phyloP scores from a whole-genome alignment of 2,888 invertebrate genomes.

The Eumerus sabulonum region DNA sequence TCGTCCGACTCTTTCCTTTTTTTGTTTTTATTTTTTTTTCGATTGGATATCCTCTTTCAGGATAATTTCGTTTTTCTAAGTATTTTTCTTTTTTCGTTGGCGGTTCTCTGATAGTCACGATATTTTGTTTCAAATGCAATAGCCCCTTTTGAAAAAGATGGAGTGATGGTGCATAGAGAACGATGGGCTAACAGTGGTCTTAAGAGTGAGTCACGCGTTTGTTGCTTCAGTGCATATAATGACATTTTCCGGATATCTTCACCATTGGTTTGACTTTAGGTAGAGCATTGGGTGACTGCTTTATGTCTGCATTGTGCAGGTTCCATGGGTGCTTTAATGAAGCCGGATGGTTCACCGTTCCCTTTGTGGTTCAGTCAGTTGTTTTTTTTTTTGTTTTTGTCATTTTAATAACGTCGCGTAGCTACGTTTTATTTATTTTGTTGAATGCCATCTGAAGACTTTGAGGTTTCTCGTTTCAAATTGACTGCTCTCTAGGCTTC shows the following conservation, averaged over 20 bases:
- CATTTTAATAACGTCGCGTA: no score
- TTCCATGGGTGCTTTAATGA: neutral
- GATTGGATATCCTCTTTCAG: conserved; percentile 52
- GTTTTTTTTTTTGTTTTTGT: no score
- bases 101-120: conserved; percentile 11
- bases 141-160: conserved; percentile 12
- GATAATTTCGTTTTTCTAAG: conserved; percentile 16
- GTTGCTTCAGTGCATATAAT: conserved; percentile 50
- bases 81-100: neutral
- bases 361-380: no score
- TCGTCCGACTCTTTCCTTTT: conserved; percentile 22
- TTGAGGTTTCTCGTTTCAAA: no score
- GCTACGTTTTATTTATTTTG: no score
- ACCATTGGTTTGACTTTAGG: conserved; percentile 50
- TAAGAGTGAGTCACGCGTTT: conserved; percentile 2
- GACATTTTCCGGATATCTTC: conserved; percentile 50
- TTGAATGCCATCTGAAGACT: no score
- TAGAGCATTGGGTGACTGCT: conserved; percentile 21
- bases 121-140: conserved; percentile 38
- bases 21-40: conserved; percentile 24
- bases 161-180: neutral
- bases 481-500: no score
- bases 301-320: conserved; percentile 11
- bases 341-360: no score
- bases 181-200: no score